Conservation (phyloP, 1,140 invertebrate genomes). For the Drosophila chauvacae region DNA sequence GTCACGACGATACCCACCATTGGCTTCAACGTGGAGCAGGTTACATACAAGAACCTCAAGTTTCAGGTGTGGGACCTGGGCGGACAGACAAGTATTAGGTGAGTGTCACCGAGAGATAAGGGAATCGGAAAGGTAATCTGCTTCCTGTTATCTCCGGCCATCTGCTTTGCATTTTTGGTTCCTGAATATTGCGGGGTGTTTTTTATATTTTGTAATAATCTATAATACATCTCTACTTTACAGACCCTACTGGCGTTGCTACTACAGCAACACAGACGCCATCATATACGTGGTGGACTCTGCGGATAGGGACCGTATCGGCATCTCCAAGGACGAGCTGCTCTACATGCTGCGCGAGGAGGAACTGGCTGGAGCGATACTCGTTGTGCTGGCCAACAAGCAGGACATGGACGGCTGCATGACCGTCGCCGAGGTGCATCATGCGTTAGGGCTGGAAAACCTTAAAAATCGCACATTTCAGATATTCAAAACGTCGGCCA, state of each 20-base stretch:
- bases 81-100: constrained; percentile 95
- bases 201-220: not conserved
- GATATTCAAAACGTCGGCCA: constrained; percentile 99
- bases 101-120: constrained; percentile 14
- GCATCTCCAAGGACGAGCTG: constrained; percentile 99
- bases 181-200: not conserved
- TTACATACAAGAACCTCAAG: constrained; percentile 97
- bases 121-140: not conserved
- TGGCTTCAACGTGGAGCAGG: constrained; percentile 99
- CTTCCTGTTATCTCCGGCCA: not conserved
- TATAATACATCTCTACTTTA: not conserved
- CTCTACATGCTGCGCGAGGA: constrained; percentile 98
- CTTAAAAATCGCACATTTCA: constrained; percentile 99
- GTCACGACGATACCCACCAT: constrained; percentile 99
- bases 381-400: constrained; percentile 99
- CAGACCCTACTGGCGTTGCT: constrained; percentile 99
- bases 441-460: constrained; percentile 96
- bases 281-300: constrained; percentile 99
- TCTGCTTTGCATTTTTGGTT: not conserved
- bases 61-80: constrained; percentile 99
- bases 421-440: constrained; percentile 98
- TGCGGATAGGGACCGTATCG: constrained; percentile 98
- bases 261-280: constrained; percentile 99
- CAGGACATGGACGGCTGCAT: constrained; percentile 99
- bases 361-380: constrained; percentile 96